Evolutionary conservation across 2,888 invertebrate genomes (phyloP).

Genomic region (Mesorhabditis sp.): DNA sequence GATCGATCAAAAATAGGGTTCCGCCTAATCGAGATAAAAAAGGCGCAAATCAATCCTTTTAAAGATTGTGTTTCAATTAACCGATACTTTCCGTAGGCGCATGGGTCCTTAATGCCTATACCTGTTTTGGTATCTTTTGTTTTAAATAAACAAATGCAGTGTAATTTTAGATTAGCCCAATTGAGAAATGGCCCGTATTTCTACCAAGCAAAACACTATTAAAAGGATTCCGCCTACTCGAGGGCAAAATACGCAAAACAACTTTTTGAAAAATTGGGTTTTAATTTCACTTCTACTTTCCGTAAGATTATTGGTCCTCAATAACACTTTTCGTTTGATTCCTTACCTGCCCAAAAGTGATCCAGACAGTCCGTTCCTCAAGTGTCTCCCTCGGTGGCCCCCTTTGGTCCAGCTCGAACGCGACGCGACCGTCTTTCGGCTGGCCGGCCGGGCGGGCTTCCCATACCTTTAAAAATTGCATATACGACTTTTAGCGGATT

Average conservation of each 20-base stretch:
- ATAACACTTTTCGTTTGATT: neutral
- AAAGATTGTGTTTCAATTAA: too few species aligned
- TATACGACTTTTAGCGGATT: neutral
- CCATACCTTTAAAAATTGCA: constrained; percentile 36
- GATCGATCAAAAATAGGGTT: too few species aligned
- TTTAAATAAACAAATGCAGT: too few species aligned
- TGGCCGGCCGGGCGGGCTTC: constrained; percentile 47
- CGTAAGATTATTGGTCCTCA: neutral
- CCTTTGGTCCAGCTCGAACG: constrained; percentile 73
- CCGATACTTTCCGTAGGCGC: too few species aligned
- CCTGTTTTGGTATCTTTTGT: too few species aligned
- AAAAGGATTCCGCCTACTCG: too few species aligned
- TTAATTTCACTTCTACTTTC: neutral
- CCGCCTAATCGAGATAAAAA: too few species aligned
- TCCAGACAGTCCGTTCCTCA: constrained; percentile 89
- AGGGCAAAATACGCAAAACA: neutral
- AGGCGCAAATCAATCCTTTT: too few species aligned
- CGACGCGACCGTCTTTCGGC: constrained; percentile 75
- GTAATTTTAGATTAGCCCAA: too few species aligned
- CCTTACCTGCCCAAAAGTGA: constrained; percentile 88
- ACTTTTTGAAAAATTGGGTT: neutral
- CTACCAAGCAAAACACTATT: too few species aligned
- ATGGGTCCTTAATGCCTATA: too few species aligned
- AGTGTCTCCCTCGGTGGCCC: constrained; percentile 70
- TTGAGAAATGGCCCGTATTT: too few species aligned